Base-by-base conservation (phyloP, 2,113 vertebrate species). In the Pelobates fuscus region DNA sequence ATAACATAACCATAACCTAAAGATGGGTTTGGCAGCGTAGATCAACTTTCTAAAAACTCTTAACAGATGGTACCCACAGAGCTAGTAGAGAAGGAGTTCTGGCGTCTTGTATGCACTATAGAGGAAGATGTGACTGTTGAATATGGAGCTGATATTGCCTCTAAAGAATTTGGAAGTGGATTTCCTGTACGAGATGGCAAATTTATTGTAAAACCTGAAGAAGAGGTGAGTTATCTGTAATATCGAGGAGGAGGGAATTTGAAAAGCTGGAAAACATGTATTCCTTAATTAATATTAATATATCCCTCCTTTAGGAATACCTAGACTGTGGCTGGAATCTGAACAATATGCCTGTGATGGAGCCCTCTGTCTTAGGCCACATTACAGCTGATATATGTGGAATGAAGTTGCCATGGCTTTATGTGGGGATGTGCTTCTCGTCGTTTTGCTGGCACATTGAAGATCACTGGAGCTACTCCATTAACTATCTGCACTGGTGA, bases 361-460 rank as follows among this genome's bases (percentile, higher is more conserved):
- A 95, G 67, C 96, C 95, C 0, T 99, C 97, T 29, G 95, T 99
- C 0, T 91, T 99, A 76, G 95, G 95, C 69, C 97, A 99, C 43
- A 95, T 99, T 65, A 97, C 95, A 5, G 97, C 95, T 0, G 97
- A 99, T 85, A 99, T 99, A 80, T 99, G 96, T 77, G 97, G 97
- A 63, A 99, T 99, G 97, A 99, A 98, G 2, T 85, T 99, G 62
- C 97, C 97, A 0, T 99, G 97, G 97, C 89, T 99, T 0, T 99
- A 99, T 0, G 97, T 99, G 1, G 97, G 97, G 78, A 99, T 99
- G 97, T 98, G 96, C 84, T 99, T 99, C 85, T 98, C 97, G 32
- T 98, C 97, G 2, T 99, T 99, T 84, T 99, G 97, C 79, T 99
- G 97, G 97, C 97, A 99, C 81, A 99, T 99, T 27, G 97, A 99